Evolutionary conservation across 1,140 invertebrate genomes (phyloP).

Genomic region (Micrasema longulum): DNA sequence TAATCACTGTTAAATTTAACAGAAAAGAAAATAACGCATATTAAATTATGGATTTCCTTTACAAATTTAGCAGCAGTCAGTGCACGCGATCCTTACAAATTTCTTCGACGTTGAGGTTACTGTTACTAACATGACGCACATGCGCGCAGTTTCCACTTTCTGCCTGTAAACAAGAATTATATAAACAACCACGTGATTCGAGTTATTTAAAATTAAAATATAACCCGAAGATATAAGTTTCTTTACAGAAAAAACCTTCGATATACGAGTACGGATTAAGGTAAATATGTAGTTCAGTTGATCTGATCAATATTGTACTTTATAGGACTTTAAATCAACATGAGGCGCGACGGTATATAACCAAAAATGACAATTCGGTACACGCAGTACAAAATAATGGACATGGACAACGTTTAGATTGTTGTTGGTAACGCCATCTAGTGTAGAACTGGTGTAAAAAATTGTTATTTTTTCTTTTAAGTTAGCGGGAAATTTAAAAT

Average conservation of each 20-base stretch:
- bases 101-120: conserved; percentile 61
- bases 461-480: too few relatives aligned
- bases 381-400: conserved; percentile 57
- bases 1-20: conserved; percentile 6
- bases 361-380: conserved; percentile 69
- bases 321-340: conserved; percentile 66
- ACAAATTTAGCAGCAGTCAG: conserved; percentile 33
- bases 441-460: too few relatives aligned
- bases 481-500: conserved; percentile 28
- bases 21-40: conserved; percentile 8
- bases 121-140: conserved; percentile 68
- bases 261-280: neutral
- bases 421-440: conserved; percentile 57
- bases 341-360: conserved; percentile 69
- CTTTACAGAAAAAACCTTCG: neutral
- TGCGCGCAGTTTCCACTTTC: conserved; percentile 67
- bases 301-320: conserved; percentile 6
- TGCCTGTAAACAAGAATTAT: conserved; percentile 69
- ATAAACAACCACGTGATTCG: conserved; percentile 67
- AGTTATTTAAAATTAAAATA: conserved; percentile 37
- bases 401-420: conserved; percentile 63
- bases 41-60: conserved; percentile 17
- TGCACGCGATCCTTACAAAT: conserved; percentile 30
- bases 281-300: neutral
- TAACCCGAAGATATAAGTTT: conserved; percentile 11